phyloP scores from a whole-genome alignment of 2,888 invertebrate species.

The Polymixis lichenea region DNA sequence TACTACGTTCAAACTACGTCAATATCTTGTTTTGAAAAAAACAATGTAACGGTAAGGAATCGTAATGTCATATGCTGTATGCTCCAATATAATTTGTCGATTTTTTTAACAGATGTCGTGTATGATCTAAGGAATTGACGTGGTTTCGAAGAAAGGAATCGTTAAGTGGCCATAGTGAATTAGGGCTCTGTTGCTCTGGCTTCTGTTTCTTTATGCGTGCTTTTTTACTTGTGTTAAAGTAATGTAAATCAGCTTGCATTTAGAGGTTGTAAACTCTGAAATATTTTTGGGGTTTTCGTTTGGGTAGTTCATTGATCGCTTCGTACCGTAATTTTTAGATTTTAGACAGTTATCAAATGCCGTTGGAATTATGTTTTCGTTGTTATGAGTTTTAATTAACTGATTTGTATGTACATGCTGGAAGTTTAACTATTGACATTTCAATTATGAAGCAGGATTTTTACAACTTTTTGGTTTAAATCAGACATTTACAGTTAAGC shows the following conservation, averaged over 20 bases:
- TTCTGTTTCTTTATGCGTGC: neutral
- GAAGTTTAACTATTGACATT: constrained; percentile 1
- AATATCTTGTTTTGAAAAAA: too few relatives aligned
- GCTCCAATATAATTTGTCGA: too few relatives aligned
- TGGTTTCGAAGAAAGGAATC: too few relatives aligned
- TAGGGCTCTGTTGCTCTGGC: too few relatives aligned
- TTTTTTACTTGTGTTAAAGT: neutral
- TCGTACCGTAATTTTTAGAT: constrained; percentile 6
- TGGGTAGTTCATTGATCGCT: neutral
- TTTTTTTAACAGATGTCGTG: too few relatives aligned
- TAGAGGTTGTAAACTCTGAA: neutral
- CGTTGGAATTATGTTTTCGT: constrained; percentile 29
- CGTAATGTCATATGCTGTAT: too few relatives aligned
- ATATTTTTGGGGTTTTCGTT: neutral
- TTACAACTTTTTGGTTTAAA: neutral
- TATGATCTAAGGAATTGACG: too few relatives aligned
- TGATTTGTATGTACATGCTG: constrained; percentile 22
- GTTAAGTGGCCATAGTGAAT: too few relatives aligned
- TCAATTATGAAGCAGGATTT: constrained; percentile 19
- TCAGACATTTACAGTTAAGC: neutral
- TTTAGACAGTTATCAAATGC: constrained; percentile 29
- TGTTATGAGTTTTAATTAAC: constrained; percentile 15
- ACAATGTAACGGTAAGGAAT: too few relatives aligned
- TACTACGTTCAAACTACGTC: too few relatives aligned
- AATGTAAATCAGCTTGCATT: constrained; percentile 7